Percentiles rank a stretch among this genome's conserved stretches.
These are phyloP conservation scores for Hemithea aestivaria DNA, from an alignment of 2,888 invertebrate genomes.

Conservation along the genomic window DNA sequence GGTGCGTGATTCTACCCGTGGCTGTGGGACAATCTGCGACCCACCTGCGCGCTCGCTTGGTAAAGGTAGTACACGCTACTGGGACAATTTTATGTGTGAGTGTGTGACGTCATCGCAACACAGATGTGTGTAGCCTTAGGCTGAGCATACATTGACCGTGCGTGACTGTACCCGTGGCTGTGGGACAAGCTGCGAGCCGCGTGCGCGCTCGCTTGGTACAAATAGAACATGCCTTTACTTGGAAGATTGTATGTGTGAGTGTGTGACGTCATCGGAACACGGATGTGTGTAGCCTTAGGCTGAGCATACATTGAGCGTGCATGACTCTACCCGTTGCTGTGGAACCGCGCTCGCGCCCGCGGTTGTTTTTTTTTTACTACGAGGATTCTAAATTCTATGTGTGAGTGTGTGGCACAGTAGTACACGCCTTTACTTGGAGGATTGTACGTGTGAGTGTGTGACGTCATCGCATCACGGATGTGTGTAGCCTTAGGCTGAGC, in stretches of 20 bases:
- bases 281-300: too few species aligned
- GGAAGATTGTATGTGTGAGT: too few species aligned
- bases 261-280: slow-evolving; percentile 86
- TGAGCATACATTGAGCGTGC: too few species aligned
- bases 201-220: slow-evolving; percentile 76
- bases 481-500: too few species aligned
- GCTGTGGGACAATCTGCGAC: slow-evolving; percentile 78
- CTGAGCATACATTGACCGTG: too few species aligned
- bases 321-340: slow-evolving; percentile 84
- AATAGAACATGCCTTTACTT: slow-evolving; percentile 58
- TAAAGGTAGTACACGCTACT: slow-evolving; percentile 66
- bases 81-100: too few species aligned
- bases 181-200: slow-evolving; percentile 76
- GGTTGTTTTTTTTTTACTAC: too few species aligned
- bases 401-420: too few species aligned
- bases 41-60: slow-evolving; percentile 76
- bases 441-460: too few species aligned
- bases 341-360: slow-evolving; percentile 77
- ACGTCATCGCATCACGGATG: too few species aligned
- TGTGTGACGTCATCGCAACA: slow-evolving; percentile 87
- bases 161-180: slow-evolving; percentile 85
- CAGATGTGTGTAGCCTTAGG: slow-evolving; percentile 76
- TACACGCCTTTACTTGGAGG: too few species aligned
- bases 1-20: slow-evolving; percentile 86
- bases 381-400: too few species aligned